Conservation (phyloP, 1,140 invertebrate species). For the Manduca sexta region DNA sequence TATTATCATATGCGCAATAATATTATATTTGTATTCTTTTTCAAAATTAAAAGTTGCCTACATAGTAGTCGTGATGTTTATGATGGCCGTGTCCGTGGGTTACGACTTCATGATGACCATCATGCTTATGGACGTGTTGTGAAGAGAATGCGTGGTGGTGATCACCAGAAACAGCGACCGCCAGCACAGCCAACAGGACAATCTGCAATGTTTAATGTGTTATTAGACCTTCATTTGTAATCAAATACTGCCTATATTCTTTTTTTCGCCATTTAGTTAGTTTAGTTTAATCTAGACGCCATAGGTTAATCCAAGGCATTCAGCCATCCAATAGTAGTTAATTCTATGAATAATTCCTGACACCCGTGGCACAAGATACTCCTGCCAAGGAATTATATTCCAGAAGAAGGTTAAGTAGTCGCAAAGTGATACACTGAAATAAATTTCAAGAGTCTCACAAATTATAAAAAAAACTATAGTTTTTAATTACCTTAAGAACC, state of each 20-base stretch:
- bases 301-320: background rate
- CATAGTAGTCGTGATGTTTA: constrained; percentile 12
- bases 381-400: no score
- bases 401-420: no score
- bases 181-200: constrained; percentile 19
- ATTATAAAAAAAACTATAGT: no score
- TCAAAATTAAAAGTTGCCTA: no score
- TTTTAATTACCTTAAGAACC: background rate
- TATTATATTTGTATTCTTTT: background rate
- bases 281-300: background rate
- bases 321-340: background rate
- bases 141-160: constrained; percentile 18
- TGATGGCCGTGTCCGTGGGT: constrained; percentile 2
- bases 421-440: no score
- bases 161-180: constrained; percentile 10
- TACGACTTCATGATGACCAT: constrained; percentile 21
- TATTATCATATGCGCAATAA: background rate
- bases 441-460: no score
- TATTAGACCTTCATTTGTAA: background rate
- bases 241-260: background rate
- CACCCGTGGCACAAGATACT: no score
- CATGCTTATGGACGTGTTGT: constrained; percentile 23
- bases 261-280: no score
- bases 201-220: constrained; percentile 11
- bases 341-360: no score